Evolutionary conservation across 2,797 vertebrate species (phyloP).

Genomic region (Parauchenoglanis ngamensis): DNA sequence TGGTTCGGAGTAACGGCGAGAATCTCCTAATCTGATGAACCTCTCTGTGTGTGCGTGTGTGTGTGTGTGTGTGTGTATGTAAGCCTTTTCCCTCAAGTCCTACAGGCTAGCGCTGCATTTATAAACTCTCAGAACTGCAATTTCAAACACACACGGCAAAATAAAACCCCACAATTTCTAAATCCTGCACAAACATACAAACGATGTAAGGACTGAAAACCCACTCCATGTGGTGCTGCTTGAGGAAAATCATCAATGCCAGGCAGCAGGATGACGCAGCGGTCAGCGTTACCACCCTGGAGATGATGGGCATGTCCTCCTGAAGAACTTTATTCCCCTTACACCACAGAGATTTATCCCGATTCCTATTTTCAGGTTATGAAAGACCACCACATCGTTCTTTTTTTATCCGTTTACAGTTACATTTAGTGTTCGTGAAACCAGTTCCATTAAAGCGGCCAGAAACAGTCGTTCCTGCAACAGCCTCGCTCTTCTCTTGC

Average conservation of each 20-base stretch:
- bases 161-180: background rate
- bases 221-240: background rate
- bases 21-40: constrained; percentile 75
- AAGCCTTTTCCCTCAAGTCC: constrained; percentile 59
- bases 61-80: constrained; percentile 30
- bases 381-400: background rate
- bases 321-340: background rate
- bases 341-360: background rate
- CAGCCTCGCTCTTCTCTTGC: background rate
- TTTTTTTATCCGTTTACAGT: background rate
- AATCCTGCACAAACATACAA: background rate
- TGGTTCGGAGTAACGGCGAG: constrained; percentile 52
- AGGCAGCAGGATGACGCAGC: background rate
- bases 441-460: background rate
- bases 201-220: background rate
- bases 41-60: constrained; percentile 32
- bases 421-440: background rate
- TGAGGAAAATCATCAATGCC: background rate
- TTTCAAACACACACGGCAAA: background rate
- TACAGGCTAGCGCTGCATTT: constrained; percentile 45
- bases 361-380: background rate
- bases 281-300: too few relatives aligned
- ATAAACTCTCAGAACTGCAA: background rate
- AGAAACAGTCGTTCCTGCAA: background rate
- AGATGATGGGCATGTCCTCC: background rate